Conservation (phyloP, 2,888 invertebrate species). For the Odontothrips loti region DNA sequence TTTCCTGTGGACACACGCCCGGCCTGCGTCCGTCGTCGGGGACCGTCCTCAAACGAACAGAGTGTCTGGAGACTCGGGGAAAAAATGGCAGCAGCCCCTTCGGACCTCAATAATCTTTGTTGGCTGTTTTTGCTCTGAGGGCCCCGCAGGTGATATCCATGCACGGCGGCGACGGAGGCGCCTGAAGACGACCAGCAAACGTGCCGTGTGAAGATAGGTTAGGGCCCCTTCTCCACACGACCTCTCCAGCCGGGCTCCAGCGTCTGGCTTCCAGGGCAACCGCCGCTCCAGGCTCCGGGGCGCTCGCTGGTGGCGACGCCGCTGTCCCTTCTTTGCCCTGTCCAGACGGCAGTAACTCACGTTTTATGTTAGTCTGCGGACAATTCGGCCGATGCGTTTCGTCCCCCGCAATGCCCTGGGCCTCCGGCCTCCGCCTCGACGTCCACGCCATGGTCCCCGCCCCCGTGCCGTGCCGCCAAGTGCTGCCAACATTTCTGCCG, state of each 20-base stretch:
- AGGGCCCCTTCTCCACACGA: not conserved
- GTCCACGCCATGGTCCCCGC: not conserved
- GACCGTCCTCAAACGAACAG: not conserved
- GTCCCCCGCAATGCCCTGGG: not conserved
- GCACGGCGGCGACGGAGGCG: no score
- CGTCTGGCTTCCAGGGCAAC: not conserved
- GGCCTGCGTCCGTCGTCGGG: not conserved
- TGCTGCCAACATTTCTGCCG: no score
- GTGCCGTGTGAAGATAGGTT: no score
- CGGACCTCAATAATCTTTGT: not conserved
- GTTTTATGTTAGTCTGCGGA: conserved; percentile 25
- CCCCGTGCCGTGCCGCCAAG: not conserved
- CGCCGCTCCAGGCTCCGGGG: not conserved
- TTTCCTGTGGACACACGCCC: conserved; percentile 21
- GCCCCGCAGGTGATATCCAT: no score
- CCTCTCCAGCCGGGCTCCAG: not conserved
- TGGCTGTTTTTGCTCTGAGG: no score
- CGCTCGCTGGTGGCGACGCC: not conserved
- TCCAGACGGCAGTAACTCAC: conserved; percentile 20
- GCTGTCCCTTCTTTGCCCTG: not conserved
- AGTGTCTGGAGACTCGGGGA: not conserved
- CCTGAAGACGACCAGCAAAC: no score
- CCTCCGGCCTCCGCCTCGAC: not conserved
- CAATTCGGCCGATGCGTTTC: conserved; percentile 16
- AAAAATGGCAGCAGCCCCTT: not conserved